Evolutionary conservation across 1,140 invertebrate species (phyloP), one percentile per base, ranked within the genome.

Genomic region (Cydia fagiglandana): DNA sequence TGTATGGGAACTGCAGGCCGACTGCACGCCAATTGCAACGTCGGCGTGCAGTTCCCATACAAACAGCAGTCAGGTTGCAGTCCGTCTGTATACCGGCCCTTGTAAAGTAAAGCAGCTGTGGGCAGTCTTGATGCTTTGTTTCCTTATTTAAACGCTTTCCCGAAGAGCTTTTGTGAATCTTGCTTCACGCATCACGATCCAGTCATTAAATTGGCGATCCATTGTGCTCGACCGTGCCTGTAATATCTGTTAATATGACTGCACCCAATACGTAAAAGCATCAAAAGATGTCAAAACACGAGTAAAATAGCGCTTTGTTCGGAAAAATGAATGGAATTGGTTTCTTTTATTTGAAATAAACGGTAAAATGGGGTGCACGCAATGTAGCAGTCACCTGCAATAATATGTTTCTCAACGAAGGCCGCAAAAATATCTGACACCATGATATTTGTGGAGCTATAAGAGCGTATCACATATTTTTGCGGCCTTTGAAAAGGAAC

Each of bases 211-310:
- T 47, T 77, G n/a, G 47, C 41, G 73, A 47, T 75, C 75, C 73
- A 75, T 80, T 80, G 75, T 77, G 53, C 73, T 75, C 41, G n/a
- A 61, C 77, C 74, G 76, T 75, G 73, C 73, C 76, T 30, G 76
- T 77, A 76, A 75, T 79, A 64, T 76, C 64, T 56, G 68, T 47
- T 53, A 47, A 70, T 70, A 24, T 7, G 56, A 75, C 74, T 73
- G 75, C 76, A 68, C 74, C 77, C 77, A 86, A 90, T 88, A 77
- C 83, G 79, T 83, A 84, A 87, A 85, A 78, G 79, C 77, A 79
- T 82, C 77, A 84, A 83, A 85, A 85, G 82, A 86, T 86, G 85
- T 85, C 84, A 87, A 86, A 89, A 91, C 78, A 83, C 76, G 74
- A 75, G 80, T 79, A 84, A 73, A 75, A 53, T 68, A 24, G 79